These are phyloP conservation scores for Frankliniella fusca DNA, from an alignment of 2,888 invertebrate genomes.

Conservation along the genomic window DNA sequence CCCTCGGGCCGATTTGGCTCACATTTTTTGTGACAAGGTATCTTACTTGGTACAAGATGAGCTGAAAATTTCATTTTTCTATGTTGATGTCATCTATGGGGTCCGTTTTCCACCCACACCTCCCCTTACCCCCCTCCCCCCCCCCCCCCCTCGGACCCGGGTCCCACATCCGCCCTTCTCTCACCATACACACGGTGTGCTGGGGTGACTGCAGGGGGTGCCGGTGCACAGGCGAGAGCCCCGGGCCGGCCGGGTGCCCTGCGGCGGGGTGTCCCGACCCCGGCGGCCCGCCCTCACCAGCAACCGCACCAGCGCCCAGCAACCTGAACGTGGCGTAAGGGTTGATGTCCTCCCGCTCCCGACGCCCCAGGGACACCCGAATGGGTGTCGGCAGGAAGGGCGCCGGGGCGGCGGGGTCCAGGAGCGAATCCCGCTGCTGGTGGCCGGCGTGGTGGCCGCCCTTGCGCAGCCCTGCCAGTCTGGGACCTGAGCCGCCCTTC, in stretches of 20 bases:
- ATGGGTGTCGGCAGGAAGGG: conserved; percentile 36
- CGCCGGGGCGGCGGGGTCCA: not conserved
- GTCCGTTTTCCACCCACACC: no score
- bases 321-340: conserved; percentile 36
- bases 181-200: conserved; percentile 16
- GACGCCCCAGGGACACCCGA: conserved; percentile 35
- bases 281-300: not conserved
- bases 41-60: no score
- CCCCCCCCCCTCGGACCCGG: no score
- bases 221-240: not conserved
- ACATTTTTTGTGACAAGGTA: no score
- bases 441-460: conserved; percentile 12
- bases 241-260: no score
- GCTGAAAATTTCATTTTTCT: no score
- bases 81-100: no score
- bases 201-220: conserved; percentile 8
- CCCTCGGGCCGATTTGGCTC: no score
- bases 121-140: no score
- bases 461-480: not conserved
- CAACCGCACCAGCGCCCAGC: conserved; percentile 30
- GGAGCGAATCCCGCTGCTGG: not conserved
- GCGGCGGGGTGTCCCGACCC: no score
- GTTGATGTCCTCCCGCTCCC: conserved; percentile 36
- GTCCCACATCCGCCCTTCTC: not conserved
- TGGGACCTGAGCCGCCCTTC: no score